Base-by-base conservation (phyloP, 2,888 invertebrate genomes). In the Eretmocerus hayati region DNA sequence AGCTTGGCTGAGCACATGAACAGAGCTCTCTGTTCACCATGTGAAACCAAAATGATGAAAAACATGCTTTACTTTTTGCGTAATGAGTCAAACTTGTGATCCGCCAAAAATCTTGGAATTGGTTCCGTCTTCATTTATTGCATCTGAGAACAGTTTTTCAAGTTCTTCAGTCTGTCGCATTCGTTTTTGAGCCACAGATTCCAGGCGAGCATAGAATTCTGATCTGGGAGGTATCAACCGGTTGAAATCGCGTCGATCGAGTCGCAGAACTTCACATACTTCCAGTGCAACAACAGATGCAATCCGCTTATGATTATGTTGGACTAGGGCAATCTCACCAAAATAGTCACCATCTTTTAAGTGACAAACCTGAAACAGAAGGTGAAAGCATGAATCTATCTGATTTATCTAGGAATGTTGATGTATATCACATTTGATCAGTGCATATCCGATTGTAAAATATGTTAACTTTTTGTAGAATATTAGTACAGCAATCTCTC, bases 271-370 rank as follows among this genome's bases (percentile, higher is more conserved):
- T 59, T 80, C 78, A 37, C 79, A 79, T n/a, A 75, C 75, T 64
- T 81, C 81, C 9, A 81, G 66, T 0, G 81, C 79, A 5, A 80
- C 72, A 1, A 77, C 75, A 2, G 77, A 76, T 4, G 77, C 76
- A 2, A 73, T 64, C 38, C 80, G 69, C 52, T 73, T 75, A 26
- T 72, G 70, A 51, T 77, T 74, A 32, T 74, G 72, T 65, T 75
- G 69, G 26, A 77, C 64, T 33, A 77, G 55, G 11, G 73, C 72
- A 35, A 71, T 65, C 61, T 77, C 77, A 1, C 77, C 77, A 58
- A 77, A 77, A 58, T 74, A 69, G 22, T 71, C 77, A 0, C 81
- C 81, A 54, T 81, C 81, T 58, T 78, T 74, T 31, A 81, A 63
- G 58, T 77, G 77, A 53, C 74, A 74, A 46, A 77, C 64, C 75